Evolutionary conservation across 2,888 invertebrate genomes (phyloP).

Genomic region (Arenicola marina): DNA sequence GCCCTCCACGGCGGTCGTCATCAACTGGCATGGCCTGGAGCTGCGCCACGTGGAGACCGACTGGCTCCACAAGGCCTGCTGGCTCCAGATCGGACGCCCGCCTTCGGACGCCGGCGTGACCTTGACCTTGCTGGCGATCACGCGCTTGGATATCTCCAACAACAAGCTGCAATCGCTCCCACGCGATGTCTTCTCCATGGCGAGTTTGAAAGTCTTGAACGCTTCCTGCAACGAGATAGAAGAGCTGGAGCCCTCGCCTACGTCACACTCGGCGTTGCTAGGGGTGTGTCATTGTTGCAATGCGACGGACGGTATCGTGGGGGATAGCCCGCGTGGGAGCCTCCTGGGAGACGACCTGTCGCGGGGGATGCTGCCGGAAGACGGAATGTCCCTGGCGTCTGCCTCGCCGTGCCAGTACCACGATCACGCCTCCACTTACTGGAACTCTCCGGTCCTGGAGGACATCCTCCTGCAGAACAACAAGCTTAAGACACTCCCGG

Average conservation of each 20-base stretch:
- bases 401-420: too few species aligned
- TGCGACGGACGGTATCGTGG: too few species aligned
- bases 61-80: conserved; percentile 83
- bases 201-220: conserved; percentile 82
- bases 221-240: conserved; percentile 78
- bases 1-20: conserved; percentile 64
- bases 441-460: conserved; percentile 73
- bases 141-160: conserved; percentile 88
- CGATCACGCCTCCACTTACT: conserved; percentile 1
- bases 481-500: conserved; percentile 82
- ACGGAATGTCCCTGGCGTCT: not conserved
- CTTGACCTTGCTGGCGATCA: conserved; percentile 84
- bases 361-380: not conserved
- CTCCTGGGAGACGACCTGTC: not conserved
- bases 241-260: not conserved
- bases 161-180: conserved; percentile 84
- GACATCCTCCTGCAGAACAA: conserved; percentile 84
- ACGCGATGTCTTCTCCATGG: conserved; percentile 74
- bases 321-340: not conserved
- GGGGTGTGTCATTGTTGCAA: too few species aligned
- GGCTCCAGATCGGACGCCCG: conserved; percentile 82
- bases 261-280: not conserved
- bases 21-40: conserved; percentile 83
- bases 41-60: conserved; percentile 72
- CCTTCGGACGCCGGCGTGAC: conserved; percentile 69